Conservation (phyloP, 2,113 vertebrate species). For the Pelmatolapia mariae region DNA sequence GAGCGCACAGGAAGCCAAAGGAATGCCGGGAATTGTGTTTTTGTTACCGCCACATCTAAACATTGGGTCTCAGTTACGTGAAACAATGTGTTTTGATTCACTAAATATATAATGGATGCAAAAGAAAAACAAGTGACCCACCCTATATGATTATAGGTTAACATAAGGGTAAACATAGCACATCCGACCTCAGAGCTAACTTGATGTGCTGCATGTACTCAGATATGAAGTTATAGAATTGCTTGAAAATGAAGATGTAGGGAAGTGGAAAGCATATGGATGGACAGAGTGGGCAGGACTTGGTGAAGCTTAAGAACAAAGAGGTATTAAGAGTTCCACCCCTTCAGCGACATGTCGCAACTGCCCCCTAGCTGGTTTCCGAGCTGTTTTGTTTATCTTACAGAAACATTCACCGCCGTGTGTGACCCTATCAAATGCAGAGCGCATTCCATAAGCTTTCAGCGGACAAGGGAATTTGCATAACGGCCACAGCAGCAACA, state of each 20-base stretch:
- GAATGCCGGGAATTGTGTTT: constrained; percentile 59
- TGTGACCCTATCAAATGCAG: background rate
- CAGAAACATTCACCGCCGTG: background rate
- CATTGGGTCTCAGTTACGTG: constrained; percentile 33
- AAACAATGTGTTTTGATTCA: constrained; percentile 53
- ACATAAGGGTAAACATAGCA: constrained; percentile 7
- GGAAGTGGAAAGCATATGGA: background rate
- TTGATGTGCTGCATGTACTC: background rate
- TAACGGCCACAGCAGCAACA: constrained; percentile 57
- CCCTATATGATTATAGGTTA: constrained; percentile 70
- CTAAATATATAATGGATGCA: constrained; percentile 66
- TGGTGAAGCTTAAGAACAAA: background rate
- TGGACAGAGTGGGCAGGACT: background rate
- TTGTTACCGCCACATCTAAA: constrained; percentile 48
- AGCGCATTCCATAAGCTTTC: constrained; percentile 33
- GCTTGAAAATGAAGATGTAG: background rate
- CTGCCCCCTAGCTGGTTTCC: background rate
- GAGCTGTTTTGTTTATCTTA: background rate
- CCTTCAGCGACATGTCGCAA: background rate
- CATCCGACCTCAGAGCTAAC: constrained; percentile 23
- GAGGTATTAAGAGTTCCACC: background rate
- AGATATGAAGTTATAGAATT: background rate
- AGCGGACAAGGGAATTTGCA: constrained; percentile 60
- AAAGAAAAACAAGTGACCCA: constrained; percentile 56
- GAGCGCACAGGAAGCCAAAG: constrained; percentile 47